Base-by-base conservation (phyloP, 2,113 vertebrate genomes). In the Pimephales promelas region DNA sequence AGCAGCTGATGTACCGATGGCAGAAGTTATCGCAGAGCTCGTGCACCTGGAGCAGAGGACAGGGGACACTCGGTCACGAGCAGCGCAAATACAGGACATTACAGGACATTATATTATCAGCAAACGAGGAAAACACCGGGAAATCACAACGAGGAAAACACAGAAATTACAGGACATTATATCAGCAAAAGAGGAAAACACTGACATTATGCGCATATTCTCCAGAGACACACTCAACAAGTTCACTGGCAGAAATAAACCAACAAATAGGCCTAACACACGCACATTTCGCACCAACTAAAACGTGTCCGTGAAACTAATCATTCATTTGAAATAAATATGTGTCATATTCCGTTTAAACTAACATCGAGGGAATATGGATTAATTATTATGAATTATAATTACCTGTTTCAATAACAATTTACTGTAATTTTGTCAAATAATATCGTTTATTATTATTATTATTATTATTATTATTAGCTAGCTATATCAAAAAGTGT, bases 11-110 rank as follows among this genome's bases (percentile, higher is more conserved):
- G 96, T 99, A 99, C 96, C 98, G 97, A 90, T 99, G 98, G 95
- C 98, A 99, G 94, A 99, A 99, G 94, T 99, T 99, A 94, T 99
- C 98, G 79, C 98, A 99, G 93, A 99, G 96, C 93, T 99, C 98
- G 66, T 99, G 98, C 92, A 99, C 98, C 98, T 99, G 88, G 36
- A 90, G 59, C n/a, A 79, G 36, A 92, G 43, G 24, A 83, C 34
- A 82, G 85, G 85, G 57, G 40, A 83, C 0, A 10, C 75, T 90
- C 57, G 61, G 81, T 88, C 90, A 90, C 82, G 93, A 96, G 93
- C 94, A 95, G 90, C 95, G 92, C 91, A 94, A 97, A 96, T 96
- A 95, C 93, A 87, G 88, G 90, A 90, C 92, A 94, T 93, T 95
- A 95, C 96, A 96, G 93, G 92, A 87, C 28, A 28, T 28, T 28